phyloP scores from a whole-genome alignment of 2,113 vertebrate genomes.

The Agapornis roseicollis region DNA sequence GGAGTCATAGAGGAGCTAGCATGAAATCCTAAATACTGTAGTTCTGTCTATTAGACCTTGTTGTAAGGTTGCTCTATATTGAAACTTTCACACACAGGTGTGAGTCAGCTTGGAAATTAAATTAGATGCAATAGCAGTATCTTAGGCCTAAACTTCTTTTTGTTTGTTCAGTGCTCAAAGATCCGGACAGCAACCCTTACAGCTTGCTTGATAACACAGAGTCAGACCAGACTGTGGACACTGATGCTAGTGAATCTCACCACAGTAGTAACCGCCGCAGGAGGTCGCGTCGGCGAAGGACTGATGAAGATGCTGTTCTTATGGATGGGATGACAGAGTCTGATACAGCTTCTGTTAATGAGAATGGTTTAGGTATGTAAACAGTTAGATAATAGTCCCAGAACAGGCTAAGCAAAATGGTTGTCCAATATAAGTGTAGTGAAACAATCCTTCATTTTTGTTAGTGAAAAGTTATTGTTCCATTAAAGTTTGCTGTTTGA shows the following conservation, averaged over 20 bases:
- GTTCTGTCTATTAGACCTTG: neutral
- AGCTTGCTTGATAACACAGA: conserved; percentile 92
- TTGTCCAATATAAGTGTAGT: conserved; percentile 9
- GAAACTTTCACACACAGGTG: neutral
- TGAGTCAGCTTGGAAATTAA: neutral
- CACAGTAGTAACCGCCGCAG: conserved; percentile 88
- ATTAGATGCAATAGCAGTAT: neutral
- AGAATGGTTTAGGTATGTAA: conserved; percentile 94
- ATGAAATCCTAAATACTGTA: neutral
- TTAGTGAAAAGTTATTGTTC: neutral
- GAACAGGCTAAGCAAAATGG: neutral
- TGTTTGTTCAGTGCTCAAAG: conserved; percentile 81
- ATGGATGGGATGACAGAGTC: conserved; percentile 97
- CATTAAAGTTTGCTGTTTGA: conserved; percentile 12
- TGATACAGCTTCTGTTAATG: conserved; percentile 93
- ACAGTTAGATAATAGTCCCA: neutral
- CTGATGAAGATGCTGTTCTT: conserved; percentile 91
- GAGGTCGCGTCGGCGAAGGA: conserved; percentile 91
- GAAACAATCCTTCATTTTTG: neutral
- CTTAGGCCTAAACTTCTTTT: conserved; percentile 33
- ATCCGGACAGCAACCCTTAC: conserved; percentile 90
- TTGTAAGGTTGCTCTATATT: neutral
- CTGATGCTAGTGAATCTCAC: conserved; percentile 93
- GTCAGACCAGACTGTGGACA: conserved; percentile 96
- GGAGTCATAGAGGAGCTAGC: neutral